phyloP scores from a whole-genome alignment of 2,113 vertebrate species.

The Trematocara stigmaticum region DNA sequence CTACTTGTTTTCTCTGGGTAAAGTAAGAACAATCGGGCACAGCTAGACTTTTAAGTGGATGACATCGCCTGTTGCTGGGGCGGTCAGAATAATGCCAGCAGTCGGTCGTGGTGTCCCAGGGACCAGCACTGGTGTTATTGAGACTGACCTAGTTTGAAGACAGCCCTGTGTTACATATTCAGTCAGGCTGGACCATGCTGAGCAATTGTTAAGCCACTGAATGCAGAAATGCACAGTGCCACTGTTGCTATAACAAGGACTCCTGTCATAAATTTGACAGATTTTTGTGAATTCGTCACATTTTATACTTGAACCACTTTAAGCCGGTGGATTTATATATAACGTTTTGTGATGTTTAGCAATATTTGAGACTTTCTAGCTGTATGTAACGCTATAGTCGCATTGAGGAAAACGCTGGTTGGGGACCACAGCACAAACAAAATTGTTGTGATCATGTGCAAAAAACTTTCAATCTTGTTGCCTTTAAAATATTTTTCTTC shows the following conservation, averaged over 20 bases:
- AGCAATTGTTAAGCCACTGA: not conserved
- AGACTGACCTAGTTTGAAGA: slow-evolving; percentile 50
- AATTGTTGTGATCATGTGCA: not conserved
- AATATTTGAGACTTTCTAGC: not conserved
- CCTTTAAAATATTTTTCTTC: not conserved
- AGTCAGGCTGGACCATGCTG: not conserved
- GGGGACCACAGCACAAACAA: not conserved
- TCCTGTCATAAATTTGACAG: not conserved
- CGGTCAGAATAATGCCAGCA: slow-evolving; percentile 73
- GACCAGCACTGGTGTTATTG: slow-evolving; percentile 74
- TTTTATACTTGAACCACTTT: not conserved
- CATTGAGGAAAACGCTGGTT: not conserved
- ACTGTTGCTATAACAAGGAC: not conserved
- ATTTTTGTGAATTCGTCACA: not conserved
- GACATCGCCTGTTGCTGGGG: slow-evolving; percentile 55
- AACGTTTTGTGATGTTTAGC: not conserved
- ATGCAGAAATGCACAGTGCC: not conserved
- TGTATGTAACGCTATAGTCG: not conserved
- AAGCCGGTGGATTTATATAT: not conserved
- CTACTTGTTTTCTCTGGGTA: not conserved
- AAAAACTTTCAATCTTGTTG: not conserved
- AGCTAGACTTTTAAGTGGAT: not conserved
- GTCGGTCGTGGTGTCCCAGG: slow-evolving; percentile 56
- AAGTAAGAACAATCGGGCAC: not conserved
- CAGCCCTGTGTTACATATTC: not conserved